phyloP scores from a whole-genome alignment of 1,140 invertebrate genomes.

The Temnothorax curvispinosus region DNA sequence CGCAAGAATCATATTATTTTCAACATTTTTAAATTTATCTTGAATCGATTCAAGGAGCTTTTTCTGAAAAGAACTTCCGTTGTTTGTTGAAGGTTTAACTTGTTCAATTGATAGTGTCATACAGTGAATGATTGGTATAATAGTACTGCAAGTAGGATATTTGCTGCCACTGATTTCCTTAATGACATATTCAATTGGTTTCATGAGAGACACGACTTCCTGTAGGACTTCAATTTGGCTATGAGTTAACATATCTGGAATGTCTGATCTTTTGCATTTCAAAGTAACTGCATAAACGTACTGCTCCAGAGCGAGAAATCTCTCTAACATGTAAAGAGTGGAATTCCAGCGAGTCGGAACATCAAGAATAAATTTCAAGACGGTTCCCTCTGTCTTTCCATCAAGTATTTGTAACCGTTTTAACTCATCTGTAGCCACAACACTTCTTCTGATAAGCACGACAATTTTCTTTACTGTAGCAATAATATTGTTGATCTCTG shows the following conservation, averaged over 20 bases:
- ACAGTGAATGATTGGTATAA: neutral
- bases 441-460: neutral
- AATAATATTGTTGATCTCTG: neutral
- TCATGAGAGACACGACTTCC: neutral
- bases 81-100: neutral
- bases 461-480: neutral
- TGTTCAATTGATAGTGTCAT: neutral
- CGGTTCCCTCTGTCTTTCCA: neutral
- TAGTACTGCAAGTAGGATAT: neutral
- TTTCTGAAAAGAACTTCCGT: neutral
- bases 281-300: neutral
- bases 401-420: neutral
- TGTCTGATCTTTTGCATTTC: neutral
- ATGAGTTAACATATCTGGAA: neutral
- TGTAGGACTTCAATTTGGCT: neutral
- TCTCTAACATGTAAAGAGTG: neutral
- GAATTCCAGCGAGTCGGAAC: neutral
- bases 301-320: neutral
- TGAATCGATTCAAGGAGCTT: neutral
- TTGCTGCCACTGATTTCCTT: neutral
- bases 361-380: neutral
- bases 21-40: neutral
- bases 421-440: neutral
- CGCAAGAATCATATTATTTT: neutral
- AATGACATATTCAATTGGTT: neutral